Conservation (phyloP, 2,113 vertebrate species). For the Cyanistes caeruleus region DNA sequence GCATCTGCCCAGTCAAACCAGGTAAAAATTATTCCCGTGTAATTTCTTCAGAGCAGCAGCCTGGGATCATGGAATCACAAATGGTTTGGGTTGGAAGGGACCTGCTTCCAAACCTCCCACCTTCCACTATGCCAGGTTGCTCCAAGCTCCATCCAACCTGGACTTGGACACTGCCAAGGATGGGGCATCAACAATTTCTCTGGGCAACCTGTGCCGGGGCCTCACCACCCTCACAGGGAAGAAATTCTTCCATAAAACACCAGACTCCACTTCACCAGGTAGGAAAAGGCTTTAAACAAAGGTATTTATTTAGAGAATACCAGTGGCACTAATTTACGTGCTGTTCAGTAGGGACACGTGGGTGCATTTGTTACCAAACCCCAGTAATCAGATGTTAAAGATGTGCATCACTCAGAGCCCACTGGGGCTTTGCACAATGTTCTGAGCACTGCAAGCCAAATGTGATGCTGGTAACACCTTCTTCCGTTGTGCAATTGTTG, state of each 20-base stretch:
- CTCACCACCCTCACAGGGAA: neutral
- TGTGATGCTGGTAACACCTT: neutral
- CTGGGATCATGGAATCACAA: neutral
- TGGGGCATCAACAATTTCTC: neutral
- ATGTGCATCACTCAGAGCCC: neutral
- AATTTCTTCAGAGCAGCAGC: neutral
- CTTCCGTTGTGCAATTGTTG: neutral
- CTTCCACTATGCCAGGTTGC: neutral
- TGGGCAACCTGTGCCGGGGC: neutral
- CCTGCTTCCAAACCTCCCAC: neutral
- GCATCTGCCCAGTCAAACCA: neutral
- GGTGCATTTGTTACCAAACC: constrained; percentile 14
- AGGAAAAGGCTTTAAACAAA: neutral
- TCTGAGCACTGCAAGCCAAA: neutral
- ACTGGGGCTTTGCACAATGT: constrained; percentile 8
- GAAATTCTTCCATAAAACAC: neutral
- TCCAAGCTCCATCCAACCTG: neutral
- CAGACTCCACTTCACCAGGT: neutral
- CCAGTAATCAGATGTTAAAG: neutral
- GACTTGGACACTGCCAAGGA: neutral
- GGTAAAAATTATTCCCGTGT: neutral
- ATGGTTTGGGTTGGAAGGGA: neutral
- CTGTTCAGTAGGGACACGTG: neutral
- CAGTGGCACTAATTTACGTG: neutral
- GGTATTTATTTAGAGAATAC: neutral